Conservation (phyloP, 2,888 invertebrate species). For the Eulithis prunata region DNA sequence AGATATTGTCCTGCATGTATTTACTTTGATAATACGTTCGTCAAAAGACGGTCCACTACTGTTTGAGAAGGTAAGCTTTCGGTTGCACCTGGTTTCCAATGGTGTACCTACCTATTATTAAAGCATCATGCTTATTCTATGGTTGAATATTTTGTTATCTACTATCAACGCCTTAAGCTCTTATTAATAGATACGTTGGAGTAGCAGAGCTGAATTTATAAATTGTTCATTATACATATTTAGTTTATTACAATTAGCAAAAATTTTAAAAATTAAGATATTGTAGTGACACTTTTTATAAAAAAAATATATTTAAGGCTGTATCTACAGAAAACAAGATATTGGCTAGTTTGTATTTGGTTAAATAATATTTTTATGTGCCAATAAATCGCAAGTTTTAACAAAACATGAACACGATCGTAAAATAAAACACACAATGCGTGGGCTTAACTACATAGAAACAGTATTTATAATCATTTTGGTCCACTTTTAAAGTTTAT, state of each 20-base stretch:
- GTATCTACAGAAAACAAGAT: not conserved
- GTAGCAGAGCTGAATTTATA: too few species aligned
- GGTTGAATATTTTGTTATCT: not conserved
- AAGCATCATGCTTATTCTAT: not conserved
- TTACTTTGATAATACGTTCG: not conserved
- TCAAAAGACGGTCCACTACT: not conserved
- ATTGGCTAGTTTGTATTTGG: not conserved
- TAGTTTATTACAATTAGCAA: too few species aligned
- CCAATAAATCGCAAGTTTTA: constrained; percentile 22
- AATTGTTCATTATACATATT: too few species aligned
- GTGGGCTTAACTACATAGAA: constrained; percentile 13
- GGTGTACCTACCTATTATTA: not conserved
- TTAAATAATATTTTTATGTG: constrained; percentile 7
- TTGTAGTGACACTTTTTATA: too few species aligned
- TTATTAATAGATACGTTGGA: too few species aligned
- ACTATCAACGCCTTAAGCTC: not conserved
- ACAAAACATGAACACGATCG: constrained; percentile 19
- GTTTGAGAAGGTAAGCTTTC: not conserved
- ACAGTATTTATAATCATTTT: constrained; percentile 8
- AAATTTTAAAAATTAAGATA: too few species aligned
- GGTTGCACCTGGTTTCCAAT: constrained; percentile 31
- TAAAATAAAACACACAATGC: constrained; percentile 28
- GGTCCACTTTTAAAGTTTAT: constrained; percentile 10
- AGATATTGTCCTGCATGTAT: too few species aligned
- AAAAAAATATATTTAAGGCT: too few species aligned